Evolutionary conservation across 2,888 invertebrate species (phyloP).

Genomic region (Hemicrepidius hirtus): DNA sequence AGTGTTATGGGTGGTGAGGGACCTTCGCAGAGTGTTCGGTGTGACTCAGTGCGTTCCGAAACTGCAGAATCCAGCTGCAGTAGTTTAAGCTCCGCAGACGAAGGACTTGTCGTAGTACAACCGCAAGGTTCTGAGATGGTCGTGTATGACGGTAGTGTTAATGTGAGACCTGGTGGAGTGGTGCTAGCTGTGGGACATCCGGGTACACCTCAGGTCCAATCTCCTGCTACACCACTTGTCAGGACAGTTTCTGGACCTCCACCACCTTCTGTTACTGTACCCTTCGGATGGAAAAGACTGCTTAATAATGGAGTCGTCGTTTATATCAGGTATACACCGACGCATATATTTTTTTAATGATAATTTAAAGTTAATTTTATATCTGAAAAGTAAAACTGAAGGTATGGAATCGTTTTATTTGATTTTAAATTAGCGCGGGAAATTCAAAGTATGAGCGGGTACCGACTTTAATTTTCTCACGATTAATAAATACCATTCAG

Average conservation of each 20-base stretch:
- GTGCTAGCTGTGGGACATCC: constrained; percentile 67
- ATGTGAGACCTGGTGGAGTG: constrained; percentile 66
- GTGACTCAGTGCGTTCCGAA: constrained; percentile 77
- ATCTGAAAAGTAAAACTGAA: not conserved
- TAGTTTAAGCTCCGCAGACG: constrained; percentile 73
- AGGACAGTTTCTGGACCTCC: constrained; percentile 55
- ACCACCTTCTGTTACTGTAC: constrained; percentile 73
- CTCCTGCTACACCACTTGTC: constrained; percentile 56
- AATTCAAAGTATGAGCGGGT: no score
- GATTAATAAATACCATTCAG: no score
- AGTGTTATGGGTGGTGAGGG: constrained; percentile 69
- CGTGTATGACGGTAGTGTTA: constrained; percentile 71
- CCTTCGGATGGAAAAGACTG: constrained; percentile 86
- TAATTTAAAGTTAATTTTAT: no score
- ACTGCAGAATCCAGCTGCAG: constrained; percentile 76
- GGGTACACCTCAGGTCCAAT: constrained; percentile 57
- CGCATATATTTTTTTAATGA: no score
- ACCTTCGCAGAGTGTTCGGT: constrained; percentile 68
- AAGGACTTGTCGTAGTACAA: constrained; percentile 65
- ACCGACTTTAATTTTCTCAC: no score
- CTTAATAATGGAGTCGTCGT: constrained; percentile 82
- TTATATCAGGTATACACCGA: constrained; percentile 84
- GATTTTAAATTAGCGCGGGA: no score
- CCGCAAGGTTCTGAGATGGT: constrained; percentile 67
- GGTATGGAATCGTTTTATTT: no score